Evolutionary conservation across 2,888 invertebrate species (phyloP).

Genomic region (Hypolimnas misippus): DNA sequence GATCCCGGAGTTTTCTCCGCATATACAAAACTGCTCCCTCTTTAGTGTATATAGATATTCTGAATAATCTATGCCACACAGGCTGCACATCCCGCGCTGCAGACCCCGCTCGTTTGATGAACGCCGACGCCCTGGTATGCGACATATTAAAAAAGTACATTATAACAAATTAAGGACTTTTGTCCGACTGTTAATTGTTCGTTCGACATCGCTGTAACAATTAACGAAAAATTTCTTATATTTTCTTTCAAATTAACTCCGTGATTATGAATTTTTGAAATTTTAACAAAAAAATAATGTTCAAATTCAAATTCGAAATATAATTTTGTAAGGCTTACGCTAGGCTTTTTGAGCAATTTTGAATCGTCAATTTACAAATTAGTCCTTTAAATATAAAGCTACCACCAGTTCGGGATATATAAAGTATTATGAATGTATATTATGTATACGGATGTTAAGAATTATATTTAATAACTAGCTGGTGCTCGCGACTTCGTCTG

Average conservation of each 20-base stretch:
- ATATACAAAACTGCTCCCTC: background rate
- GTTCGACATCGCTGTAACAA: conserved; percentile 13
- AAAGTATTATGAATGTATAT: too few relatives aligned
- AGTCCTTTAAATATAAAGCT: too few relatives aligned
- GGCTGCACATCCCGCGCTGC: conserved; percentile 43
- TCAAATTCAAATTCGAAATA: too few relatives aligned
- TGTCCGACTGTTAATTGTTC: conserved; percentile 15
- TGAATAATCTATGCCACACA: conserved; percentile 42
- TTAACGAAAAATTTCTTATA: conserved; percentile 6
- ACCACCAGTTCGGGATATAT: too few relatives aligned
- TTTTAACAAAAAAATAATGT: background rate
- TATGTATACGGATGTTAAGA: too few relatives aligned
- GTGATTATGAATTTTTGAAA: background rate
- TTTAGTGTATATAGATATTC: background rate
- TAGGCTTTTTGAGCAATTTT: too few relatives aligned
- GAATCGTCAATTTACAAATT: too few relatives aligned
- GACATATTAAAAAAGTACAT: conserved; percentile 42
- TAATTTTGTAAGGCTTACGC: too few relatives aligned
- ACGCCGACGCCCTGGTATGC: conserved; percentile 45
- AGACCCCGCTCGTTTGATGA: conserved; percentile 38
- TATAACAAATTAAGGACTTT: conserved; percentile 28
- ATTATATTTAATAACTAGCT: too few relatives aligned
- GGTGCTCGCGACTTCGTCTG: too few relatives aligned
- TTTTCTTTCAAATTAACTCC: background rate
- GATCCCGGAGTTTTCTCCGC: too few relatives aligned